phyloP scores from a whole-genome alignment of 2,797 vertebrate genomes.

The Bradypus variegatus region DNA sequence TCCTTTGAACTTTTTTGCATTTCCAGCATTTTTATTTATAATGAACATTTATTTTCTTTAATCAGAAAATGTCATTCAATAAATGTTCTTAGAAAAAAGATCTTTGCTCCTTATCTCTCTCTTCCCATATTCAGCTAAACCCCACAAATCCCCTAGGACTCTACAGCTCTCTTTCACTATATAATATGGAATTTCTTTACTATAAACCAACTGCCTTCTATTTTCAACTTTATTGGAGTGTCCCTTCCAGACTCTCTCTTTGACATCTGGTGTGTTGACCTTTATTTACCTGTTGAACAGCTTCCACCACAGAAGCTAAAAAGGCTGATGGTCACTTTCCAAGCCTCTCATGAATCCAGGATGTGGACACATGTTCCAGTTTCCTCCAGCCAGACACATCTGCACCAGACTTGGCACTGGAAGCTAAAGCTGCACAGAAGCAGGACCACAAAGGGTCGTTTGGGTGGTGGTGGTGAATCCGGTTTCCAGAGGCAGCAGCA shows the following conservation, averaged over 20 bases:
- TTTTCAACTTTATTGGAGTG: background rate
- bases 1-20: background rate
- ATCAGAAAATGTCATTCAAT: background rate
- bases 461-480: background rate
- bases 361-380: background rate
- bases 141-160: background rate
- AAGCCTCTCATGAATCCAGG: background rate
- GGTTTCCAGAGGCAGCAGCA: background rate
- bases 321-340: background rate
- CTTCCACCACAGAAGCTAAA: background rate
- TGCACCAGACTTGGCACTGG: background rate
- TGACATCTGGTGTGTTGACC: background rate
- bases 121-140: background rate
- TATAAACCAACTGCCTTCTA: background rate
- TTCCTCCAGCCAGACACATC: background rate
- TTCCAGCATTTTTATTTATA: background rate
- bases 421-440: background rate
- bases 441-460: background rate
- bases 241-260: background rate
- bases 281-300: background rate
- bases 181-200: background rate
- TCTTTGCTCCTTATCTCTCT: background rate
- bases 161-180: background rate
- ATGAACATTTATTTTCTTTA: conserved; percentile 14
- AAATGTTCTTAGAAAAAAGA: background rate